Evolutionary conservation across 2,113 vertebrate species (phyloP).

Genomic region (Epinephelus fuscoguttatus): DNA sequence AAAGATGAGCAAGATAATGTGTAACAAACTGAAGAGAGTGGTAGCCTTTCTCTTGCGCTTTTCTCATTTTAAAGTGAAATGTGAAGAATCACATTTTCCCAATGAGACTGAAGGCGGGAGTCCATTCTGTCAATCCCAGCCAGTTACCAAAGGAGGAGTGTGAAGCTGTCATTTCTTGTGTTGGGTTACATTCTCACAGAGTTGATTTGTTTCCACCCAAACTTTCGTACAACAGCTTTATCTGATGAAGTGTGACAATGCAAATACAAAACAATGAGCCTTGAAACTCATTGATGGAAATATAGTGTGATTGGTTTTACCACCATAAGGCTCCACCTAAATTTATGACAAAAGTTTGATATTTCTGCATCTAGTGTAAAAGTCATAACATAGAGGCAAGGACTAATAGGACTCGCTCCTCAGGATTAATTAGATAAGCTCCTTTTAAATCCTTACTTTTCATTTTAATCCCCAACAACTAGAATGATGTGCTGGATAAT

Average conservation of each 20-base stretch:
- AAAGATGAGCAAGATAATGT: not conserved
- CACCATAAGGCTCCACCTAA: slow-evolving; percentile 6
- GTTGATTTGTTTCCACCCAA: not conserved
- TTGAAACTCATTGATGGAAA: slow-evolving; percentile 19
- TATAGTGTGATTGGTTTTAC: not conserved
- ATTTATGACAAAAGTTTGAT: slow-evolving; percentile 8
- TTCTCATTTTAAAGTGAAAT: slow-evolving; percentile 7
- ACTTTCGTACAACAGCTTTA: not conserved
- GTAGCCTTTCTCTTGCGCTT: not conserved
- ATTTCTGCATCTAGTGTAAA: slow-evolving; percentile 9
- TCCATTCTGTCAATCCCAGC: not conserved
- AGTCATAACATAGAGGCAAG: slow-evolving; percentile 29
- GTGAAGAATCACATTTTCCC: not conserved
- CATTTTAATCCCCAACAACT: slow-evolving; percentile 22
- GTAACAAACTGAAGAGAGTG: not conserved
- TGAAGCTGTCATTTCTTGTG: not conserved
- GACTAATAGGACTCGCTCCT: slow-evolving; percentile 19
- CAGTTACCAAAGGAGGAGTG: not conserved
- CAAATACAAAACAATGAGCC: slow-evolving; percentile 13
- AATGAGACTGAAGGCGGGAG: not conserved
- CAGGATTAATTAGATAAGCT: slow-evolving; percentile 51
- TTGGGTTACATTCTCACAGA: not conserved
- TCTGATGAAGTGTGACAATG: not conserved
- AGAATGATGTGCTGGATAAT: slow-evolving; percentile 22
- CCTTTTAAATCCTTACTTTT: slow-evolving; percentile 37